Conservation (phyloP, 2,888 invertebrate species). For the Mythimna lalbum region DNA sequence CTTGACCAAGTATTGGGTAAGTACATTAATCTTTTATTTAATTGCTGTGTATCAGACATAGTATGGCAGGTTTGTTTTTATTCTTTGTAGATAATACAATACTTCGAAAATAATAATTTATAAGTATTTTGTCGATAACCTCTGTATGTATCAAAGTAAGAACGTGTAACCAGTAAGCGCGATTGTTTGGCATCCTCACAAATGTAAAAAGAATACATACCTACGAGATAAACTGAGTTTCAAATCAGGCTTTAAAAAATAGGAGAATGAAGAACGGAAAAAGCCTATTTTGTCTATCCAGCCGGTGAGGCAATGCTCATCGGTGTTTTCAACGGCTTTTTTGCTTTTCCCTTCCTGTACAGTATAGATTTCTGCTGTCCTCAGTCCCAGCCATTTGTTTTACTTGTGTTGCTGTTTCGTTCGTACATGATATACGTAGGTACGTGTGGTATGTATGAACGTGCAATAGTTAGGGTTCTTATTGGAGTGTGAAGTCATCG, state of each 20-base stretch:
- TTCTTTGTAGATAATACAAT: neutral
- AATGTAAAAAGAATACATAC: constrained; percentile 32
- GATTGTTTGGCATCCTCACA: too few relatives aligned
- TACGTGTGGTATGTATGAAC: too few relatives aligned
- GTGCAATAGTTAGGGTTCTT: neutral
- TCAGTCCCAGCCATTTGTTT: constrained; percentile 43
- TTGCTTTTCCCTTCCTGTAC: constrained; percentile 48
- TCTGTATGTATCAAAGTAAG: neutral
- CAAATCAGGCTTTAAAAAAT: constrained; percentile 48
- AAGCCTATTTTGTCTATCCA: constrained; percentile 60
- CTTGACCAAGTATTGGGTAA: constrained; percentile 62
- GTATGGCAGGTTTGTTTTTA: neutral
- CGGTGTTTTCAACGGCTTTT: constrained; percentile 59
- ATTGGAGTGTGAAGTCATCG: neutral
- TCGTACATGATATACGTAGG: neutral
- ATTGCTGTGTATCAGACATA: constrained; percentile 33
- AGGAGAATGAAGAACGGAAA: constrained; percentile 48
- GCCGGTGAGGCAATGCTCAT: constrained; percentile 58
- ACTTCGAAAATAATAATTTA: neutral
- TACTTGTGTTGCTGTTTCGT: constrained; percentile 25
- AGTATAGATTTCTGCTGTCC: constrained; percentile 53
- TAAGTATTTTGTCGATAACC: neutral
- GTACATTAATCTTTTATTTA: constrained; percentile 65
- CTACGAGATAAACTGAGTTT: constrained; percentile 40
- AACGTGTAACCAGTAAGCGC: neutral